Base-by-base conservation (phyloP, 2,888 invertebrate genomes). In the Melanotus villosus region DNA sequence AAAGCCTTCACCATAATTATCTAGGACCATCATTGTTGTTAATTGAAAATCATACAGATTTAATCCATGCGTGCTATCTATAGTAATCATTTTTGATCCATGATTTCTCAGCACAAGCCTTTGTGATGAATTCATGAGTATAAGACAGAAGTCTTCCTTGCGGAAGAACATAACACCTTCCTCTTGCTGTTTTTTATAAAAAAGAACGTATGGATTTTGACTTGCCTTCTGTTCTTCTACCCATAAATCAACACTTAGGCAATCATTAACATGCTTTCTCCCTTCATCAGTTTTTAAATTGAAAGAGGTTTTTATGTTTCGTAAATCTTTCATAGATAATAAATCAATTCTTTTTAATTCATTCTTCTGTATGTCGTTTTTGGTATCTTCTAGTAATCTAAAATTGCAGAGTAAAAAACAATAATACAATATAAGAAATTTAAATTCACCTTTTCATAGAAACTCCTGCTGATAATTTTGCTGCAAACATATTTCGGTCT, bases 11-110 rank as follows among this genome's bases (percentile, higher is more conserved):
- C 71, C 54, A 52, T 73, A 70, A 38, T 76, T 73, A 62, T 76
- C 73, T 7, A 71, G 5, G 10, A 74, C 60, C 43, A 75, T 18
- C 4, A 75, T 1, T 7, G 72, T 73, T 12, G 64, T 71, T 9
- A 75, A 14, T 52, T 75, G 70, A 47, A 74, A 75, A 58, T 72
- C 66, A 57, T 74, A 75, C 3, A 18, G 12, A 62, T 75, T 76
- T 18, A 71, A 23, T 6, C 73, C 74, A 69, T 75, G 72, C 1
- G 74, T 74, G 7, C 63, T 58, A 59, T 75, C 74, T 10, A 74
- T 47, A 38, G 56, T 41, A 16, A 75, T 59, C 5, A 6, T 7
- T 23, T 57, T 7, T 23, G 12, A 9, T 21, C 45, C 45, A 21
- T 21, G 21, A 10, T 21, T 19, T n/a, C 10, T 19, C 5, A 45